Base-by-base conservation (phyloP, 2,113 vertebrate species). In the Stomatorhinus ivindoensis region DNA sequence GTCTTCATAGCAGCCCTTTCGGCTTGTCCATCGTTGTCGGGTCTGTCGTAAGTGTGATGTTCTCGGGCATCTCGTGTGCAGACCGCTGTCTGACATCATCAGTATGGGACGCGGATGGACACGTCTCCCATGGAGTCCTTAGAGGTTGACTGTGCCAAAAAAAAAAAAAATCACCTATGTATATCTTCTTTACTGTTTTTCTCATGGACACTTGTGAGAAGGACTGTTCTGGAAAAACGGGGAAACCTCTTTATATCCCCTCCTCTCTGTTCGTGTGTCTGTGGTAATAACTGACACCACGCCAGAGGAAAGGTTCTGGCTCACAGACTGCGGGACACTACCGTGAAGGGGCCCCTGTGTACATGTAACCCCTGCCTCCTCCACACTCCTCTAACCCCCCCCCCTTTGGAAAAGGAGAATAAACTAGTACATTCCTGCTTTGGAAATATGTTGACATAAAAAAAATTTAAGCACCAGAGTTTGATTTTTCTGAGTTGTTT, bases 401-500 rank as follows among this genome's bases (percentile, higher is more conserved):
- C 50, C 94, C 46, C 46, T 7, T 95, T 93, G 91, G 92, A 93
- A 92, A 93, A 94, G 93, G 76, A 92, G 92, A 95, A 94, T 87
- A 94, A 94, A 94, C 92, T 94, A 96, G 94, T 94, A 96, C 96
- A 96, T 96, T 96, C 96, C 96, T 94, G 94, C 93, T 96, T 96
- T 95, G 95, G 94, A 93, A 91, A 96, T 95, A 94, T 92, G 93
- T 95, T 95, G 94, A 95, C 94, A 95, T 95, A 96, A 96, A 94
- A 94, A 69, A 95, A 94, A 94, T 95, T 95, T 93, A 95, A 95
- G 94, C 94, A 93, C 94, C 94, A 93, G 91, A 94, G 92, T 90
- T 93, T 91, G 89, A 90, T 92, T 89, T 90, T 90, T 88, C 89
- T 88, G 93, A 93, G 92, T 94, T 92, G n/a, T 86, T 31, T 86